These are phyloP conservation scores for Pao palembangensis DNA, from an alignment of 2,113 vertebrate species.

Conservation along the genomic window DNA sequence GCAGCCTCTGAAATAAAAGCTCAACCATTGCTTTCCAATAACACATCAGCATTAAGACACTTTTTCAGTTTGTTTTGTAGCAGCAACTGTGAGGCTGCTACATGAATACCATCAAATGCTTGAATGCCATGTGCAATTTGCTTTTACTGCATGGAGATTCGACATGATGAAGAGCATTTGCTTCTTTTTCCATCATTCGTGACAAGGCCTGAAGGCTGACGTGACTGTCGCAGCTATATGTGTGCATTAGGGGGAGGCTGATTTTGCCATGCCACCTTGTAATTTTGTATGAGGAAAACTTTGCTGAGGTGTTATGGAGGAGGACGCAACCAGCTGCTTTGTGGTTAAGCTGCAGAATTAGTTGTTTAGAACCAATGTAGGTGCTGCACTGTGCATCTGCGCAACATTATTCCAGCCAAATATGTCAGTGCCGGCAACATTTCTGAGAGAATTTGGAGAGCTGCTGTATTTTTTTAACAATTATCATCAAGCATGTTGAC, in stretches of 20 bases:
- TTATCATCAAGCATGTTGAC: no score
- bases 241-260: constrained; percentile 35
- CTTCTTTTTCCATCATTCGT: constrained; percentile 39
- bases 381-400: no score
- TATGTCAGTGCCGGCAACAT: no score
- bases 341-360: constrained; percentile 16
- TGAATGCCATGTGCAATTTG: constrained; percentile 9
- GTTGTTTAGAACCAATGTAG: no score
- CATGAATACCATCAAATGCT: constrained; percentile 15
- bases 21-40: constrained; percentile 3
- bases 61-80: not conserved
- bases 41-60: not conserved
- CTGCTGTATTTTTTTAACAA: no score
- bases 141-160: not conserved
- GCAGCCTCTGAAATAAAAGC: constrained; percentile 14
- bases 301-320: constrained; percentile 33
- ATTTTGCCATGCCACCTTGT: constrained; percentile 40
- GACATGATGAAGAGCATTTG: constrained; percentile 30
- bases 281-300: constrained; percentile 36
- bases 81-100: no score
- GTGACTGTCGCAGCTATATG: constrained; percentile 35
- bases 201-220: constrained; percentile 34
- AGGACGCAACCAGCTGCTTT: constrained; percentile 24
- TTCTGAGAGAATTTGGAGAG: no score
- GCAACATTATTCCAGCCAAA: no score